Evolutionary conservation across 2,888 invertebrate genomes (phyloP), one percentile per base, ranked within the genome.

Genomic region (Volucella inflata): DNA sequence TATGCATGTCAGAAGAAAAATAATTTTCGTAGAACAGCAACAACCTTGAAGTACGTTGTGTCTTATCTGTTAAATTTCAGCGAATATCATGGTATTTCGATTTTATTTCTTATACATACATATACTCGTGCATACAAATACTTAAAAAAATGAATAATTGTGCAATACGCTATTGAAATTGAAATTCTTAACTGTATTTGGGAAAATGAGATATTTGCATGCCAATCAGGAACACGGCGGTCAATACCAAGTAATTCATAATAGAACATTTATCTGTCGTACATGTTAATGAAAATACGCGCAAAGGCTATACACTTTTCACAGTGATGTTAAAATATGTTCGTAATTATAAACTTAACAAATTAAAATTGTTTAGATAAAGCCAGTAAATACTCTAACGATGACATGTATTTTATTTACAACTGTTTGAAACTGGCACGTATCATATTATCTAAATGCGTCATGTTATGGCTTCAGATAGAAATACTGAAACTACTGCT

Each of bases 151-250:
- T n/a, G 21, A 46, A 42, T 12, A 36, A 46, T 38, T 38, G n/a
- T 48, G 16, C 42, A 42, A 50, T n/a, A n/a, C 76, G n/a, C 30
- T 14, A 30, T n/a, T 62, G 6, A 53, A 51, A 11, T 67, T 50
- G 16, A 44, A 68, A 60, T 68, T 67, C 60, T 17, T 53, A 14
- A 14, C 68, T 51, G 44, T 50, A 67, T 76, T 46, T 2, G 76
- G 48, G 17, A 51, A 50, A 76, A 50, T 60, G 0, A 38, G 44
- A 51, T 36, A 51, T 68, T 76, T 46, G 60, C 44, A 76, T 67
- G 50, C 67, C 59, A 59, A 76, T 51, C 59, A 65, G 40, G 46
- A 36, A 16, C n/a, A 36, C 42, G 12, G 14, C 10, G 40, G 1
- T 2, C 14, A 64, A 42, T 16, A 11, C 6, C 17, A 50, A 16